Percentiles rank a stretch among this genome's conserved stretches.
Conservation (phyloP, 2,113 vertebrate genomes). For the Ginglymostoma cirratum region DNA sequence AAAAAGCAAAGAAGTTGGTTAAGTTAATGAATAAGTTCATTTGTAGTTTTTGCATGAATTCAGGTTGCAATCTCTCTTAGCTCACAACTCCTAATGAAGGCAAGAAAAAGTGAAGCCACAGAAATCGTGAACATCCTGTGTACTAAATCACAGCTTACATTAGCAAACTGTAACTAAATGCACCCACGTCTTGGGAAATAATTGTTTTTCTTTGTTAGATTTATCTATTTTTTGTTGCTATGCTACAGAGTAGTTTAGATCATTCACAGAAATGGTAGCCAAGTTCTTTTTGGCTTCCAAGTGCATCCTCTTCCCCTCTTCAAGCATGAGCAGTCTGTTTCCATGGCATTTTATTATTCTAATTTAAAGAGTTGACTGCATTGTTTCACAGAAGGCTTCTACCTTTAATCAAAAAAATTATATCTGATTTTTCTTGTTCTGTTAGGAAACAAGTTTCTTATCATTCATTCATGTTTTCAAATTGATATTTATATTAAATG, state of each 20-base stretch:
- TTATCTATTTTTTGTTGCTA: slow-evolving; percentile 36
- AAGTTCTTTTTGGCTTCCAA: slow-evolving; percentile 3
- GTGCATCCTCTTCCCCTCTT: neutral
- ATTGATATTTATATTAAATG: neutral
- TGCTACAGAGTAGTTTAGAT: slow-evolving; percentile 28
- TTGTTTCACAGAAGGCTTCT: slow-evolving; percentile 15
- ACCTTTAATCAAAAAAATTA: neutral
- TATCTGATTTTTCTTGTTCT: neutral
- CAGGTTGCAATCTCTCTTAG: neutral
- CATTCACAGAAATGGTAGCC: slow-evolving; percentile 24
- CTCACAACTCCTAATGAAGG: neutral
- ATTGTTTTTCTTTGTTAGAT: slow-evolving; percentile 31
- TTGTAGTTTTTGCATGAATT: slow-evolving; percentile 21
- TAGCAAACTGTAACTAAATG: slow-evolving; percentile 8
- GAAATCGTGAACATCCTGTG: neutral
- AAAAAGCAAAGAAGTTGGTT: neutral
- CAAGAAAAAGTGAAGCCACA: neutral
- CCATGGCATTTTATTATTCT: slow-evolving; percentile 11
- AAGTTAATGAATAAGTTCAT: neutral
- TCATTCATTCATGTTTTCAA: neutral
- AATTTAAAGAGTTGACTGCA: neutral
- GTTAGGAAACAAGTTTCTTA: neutral
- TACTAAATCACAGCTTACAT: slow-evolving; percentile 16
- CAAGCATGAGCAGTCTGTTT: slow-evolving; percentile 17
- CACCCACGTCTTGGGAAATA: neutral